Evolutionary conservation across 2,888 invertebrate species (phyloP).

Genomic region (Stegophylla sp.): DNA sequence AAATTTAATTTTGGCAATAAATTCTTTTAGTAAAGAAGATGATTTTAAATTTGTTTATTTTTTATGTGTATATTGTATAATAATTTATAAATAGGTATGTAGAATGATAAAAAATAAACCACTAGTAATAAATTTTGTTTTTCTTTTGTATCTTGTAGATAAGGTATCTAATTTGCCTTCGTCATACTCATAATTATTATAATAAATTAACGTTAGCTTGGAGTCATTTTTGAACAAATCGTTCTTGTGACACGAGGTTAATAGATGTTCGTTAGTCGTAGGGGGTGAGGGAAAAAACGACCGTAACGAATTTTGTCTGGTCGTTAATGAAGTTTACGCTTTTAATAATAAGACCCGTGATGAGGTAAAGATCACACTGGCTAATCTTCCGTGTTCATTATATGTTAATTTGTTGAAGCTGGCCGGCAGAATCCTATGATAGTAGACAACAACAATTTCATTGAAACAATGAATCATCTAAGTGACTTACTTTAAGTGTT

Average conservation of each 20-base stretch:
- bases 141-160: not conserved
- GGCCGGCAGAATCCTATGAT: too few relatives aligned
- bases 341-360: too few relatives aligned
- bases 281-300: not conserved
- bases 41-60: too few relatives aligned
- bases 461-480: not conserved
- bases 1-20: too few relatives aligned
- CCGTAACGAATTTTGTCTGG: slow-evolving; percentile 6
- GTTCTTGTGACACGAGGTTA: slow-evolving; percentile 8
- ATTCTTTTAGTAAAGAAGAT: too few relatives aligned
- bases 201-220: slow-evolving; percentile 30
- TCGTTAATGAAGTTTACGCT: not conserved
- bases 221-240: slow-evolving; percentile 1
- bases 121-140: not conserved
- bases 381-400: too few relatives aligned
- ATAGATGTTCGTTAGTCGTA: not conserved
- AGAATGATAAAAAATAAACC: not conserved
- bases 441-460: too few relatives aligned
- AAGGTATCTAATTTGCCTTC: too few relatives aligned
- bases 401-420: too few relatives aligned
- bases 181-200: slow-evolving; percentile 8
- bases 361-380: too few relatives aligned
- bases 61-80: too few relatives aligned
- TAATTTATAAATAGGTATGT: too few relatives aligned
- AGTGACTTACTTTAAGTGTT: not conserved